Conservation (phyloP, 2,888 invertebrate genomes). For the Eurytoma adleriae region DNA sequence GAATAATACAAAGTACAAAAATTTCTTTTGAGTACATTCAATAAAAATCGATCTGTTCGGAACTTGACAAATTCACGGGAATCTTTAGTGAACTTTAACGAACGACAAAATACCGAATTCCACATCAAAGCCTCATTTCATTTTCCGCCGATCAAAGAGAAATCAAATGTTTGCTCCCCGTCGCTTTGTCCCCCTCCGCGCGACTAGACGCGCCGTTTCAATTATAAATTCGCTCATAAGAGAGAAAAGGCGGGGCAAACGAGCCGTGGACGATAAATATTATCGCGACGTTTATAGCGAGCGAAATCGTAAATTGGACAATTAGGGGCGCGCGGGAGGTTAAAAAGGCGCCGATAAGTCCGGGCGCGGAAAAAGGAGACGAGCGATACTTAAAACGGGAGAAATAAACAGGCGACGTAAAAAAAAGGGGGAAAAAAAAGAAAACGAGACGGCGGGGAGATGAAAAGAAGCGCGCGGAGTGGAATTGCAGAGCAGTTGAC, state of each 20-base stretch:
- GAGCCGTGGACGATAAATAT: constrained; percentile 32
- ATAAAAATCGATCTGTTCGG: too few relatives aligned
- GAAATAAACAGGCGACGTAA: not conserved
- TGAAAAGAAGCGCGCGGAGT: not conserved
- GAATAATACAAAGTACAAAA: too few relatives aligned
- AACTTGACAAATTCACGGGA: too few relatives aligned
- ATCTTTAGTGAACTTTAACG: too few relatives aligned
- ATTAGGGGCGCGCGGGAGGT: constrained; percentile 18
- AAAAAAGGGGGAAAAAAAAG: not conserved
- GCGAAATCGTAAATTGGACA: constrained; percentile 48
- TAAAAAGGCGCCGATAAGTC: not conserved
- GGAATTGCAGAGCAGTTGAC: constrained; percentile 21
- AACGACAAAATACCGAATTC: too few relatives aligned
- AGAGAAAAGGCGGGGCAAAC: not conserved
- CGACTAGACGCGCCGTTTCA: not conserved
- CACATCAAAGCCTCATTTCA: too few relatives aligned
- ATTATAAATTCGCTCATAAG: constrained; percentile 30
- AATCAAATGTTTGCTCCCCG: not conserved
- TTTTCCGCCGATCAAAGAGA: constrained; percentile 6
- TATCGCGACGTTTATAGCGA: constrained; percentile 36
- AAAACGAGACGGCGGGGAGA: not conserved
- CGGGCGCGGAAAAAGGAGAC: not conserved
- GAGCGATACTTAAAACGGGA: not conserved
- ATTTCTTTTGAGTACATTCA: too few relatives aligned
- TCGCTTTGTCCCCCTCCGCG: not conserved